phyloP scores from a whole-genome alignment of 2,113 vertebrate species.

The Prunella himalayana region DNA sequence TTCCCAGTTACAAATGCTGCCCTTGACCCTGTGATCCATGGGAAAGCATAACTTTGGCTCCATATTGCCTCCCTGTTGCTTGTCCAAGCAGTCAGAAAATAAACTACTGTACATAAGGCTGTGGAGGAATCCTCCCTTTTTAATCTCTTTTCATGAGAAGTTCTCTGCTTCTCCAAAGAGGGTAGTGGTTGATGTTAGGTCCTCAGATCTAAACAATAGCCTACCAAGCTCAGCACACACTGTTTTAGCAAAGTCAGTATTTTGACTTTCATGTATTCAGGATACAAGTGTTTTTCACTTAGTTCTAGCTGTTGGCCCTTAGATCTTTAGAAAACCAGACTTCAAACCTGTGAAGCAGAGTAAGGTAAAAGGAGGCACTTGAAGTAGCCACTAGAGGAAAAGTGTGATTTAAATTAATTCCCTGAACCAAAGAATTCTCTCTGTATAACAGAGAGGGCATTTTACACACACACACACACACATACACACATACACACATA shows the following conservation, averaged over 20 bases:
- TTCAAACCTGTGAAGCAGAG: background rate
- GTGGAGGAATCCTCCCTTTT: background rate
- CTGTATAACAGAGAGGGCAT: background rate
- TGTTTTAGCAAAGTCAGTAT: background rate
- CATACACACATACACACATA: background rate
- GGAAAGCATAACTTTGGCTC: background rate
- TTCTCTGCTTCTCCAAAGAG: background rate
- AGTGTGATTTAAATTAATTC: background rate
- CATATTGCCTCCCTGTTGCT: accelerated
- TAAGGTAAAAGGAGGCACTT: background rate
- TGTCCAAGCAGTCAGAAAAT: background rate
- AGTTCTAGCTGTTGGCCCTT: background rate
- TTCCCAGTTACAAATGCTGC: background rate
- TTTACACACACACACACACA: background rate
- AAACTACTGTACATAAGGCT: background rate
- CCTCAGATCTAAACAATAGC: background rate
- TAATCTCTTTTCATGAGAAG: background rate
- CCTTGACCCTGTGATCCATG: background rate
- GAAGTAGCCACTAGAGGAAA: background rate
- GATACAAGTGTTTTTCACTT: background rate
- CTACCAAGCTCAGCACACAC: background rate
- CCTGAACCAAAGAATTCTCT: background rate
- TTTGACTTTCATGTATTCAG: background rate
- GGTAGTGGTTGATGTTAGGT: background rate
- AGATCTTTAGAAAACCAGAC: background rate